Evolutionary conservation across 2,888 invertebrate species (phyloP), one percentile per base, ranked within the genome.

Genomic region (Cloeon dipterum): DNA sequence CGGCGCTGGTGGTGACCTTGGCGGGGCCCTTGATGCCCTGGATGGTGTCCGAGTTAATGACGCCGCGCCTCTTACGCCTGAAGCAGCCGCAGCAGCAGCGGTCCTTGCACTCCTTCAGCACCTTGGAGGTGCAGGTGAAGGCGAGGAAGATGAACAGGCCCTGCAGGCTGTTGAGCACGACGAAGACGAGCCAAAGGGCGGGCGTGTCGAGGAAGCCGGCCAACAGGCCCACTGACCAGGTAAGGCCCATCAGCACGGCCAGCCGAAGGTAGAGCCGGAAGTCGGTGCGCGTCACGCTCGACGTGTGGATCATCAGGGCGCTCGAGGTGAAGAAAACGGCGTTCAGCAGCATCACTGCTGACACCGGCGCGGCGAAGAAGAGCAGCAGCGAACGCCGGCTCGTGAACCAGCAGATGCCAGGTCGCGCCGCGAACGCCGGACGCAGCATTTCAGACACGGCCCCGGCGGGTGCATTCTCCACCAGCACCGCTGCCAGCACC

Each of bases 351-450:
- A 61, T 53, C 32, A 61, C 52, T 32, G 53, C 43, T n/a, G 51
- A 51, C 18, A 62, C 46, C 2, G 66, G 66, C 3, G 54, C 50
- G 3, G 57, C 62, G 43, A 66, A 65, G 47, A 60, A 63, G 3
- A 61, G 45, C 8, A 64, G 46, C n/a, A 65, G 52, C 1, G 62
- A 32, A 4, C 25, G 17, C 3, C 38, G 34, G n/a, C 32, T 21
- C 14, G 33, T 25, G 26, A 38, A 38, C 38, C 38, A 38, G 23
- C 38, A 38, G 3, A 46, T 41, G 41, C 44, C 44, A 11, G 38
- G 38, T 14, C 33, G 32, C 11, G 26, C 25, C 3, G 34, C 38
- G 10, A 38, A 38, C 2, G 32, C 34, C 11, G 38, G 38, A 13
- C 33, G 33, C 14, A 38, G 14, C 2, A 32, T 32, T 1, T 36